Conservation (phyloP, 2,113 vertebrate species). For the Nannobrachium achirus region DNA sequence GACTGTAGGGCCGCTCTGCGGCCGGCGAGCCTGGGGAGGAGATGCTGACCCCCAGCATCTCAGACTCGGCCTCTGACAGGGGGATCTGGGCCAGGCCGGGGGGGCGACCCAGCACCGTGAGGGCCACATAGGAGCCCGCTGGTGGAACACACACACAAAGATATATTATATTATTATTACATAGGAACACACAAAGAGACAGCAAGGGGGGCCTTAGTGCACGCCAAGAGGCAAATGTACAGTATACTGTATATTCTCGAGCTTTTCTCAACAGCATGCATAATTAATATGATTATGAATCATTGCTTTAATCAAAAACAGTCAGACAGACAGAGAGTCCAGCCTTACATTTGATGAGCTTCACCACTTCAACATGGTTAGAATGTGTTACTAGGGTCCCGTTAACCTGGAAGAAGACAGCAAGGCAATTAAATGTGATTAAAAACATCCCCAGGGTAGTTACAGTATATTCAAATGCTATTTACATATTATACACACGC, state of each 20-base stretch:
- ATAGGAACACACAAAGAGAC: not conserved
- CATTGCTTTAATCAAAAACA: too few relatives aligned
- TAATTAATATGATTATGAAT: too few relatives aligned
- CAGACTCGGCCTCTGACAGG: conserved; percentile 88
- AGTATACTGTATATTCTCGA: not conserved
- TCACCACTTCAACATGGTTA: conserved; percentile 98
- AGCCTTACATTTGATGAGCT: conserved; percentile 97
- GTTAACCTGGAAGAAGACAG: conserved; percentile 86
- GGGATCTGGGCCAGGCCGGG: conserved; percentile 94
- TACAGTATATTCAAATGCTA: too few relatives aligned
- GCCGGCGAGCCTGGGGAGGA: conserved; percentile 88
- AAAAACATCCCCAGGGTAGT: not conserved
- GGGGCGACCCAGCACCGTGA: conserved; percentile 96
- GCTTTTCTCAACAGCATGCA: not conserved
- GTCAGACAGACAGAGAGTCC: not conserved
- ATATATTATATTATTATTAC: too few relatives aligned
- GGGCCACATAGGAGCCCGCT: conserved; percentile 99
- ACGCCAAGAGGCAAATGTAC: not conserved
- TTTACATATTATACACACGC: too few relatives aligned
- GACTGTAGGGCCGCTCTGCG: conserved; percentile 79
- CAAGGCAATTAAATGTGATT: not conserved
- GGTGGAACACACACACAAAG: too few relatives aligned
- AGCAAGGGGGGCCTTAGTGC: not conserved
- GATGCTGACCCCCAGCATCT: conserved; percentile 77
- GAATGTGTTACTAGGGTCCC: conserved; percentile 98